phyloP scores from a whole-genome alignment of 2,113 vertebrate species.

The Pogonocichla stellata region DNA sequence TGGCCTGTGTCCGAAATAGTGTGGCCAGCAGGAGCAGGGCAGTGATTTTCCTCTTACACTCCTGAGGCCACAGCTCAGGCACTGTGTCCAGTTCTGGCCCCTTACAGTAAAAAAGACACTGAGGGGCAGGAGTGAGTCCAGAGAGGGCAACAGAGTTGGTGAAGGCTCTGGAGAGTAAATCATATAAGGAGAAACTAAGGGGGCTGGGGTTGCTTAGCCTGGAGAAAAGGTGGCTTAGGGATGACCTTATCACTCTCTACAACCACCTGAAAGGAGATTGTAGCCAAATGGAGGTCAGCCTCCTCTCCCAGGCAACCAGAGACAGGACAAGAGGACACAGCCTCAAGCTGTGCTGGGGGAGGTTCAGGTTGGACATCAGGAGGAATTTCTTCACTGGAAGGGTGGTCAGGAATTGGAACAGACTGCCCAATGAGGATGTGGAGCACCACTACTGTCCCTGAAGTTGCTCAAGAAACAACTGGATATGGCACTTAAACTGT shows the following conservation, averaged over 20 bases:
- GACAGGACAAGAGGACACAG: neutral
- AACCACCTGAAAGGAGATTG: neutral
- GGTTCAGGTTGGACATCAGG: neutral
- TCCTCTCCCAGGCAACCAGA: neutral
- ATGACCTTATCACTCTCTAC: neutral
- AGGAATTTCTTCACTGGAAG: neutral
- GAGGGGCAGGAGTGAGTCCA: fast-evolving
- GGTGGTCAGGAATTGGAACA: neutral
- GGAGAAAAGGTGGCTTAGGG: neutral
- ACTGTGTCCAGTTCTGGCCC: neutral
- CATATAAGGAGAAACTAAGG: neutral
- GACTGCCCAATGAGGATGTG: neutral
- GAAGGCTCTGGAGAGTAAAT: neutral
- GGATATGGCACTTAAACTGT: neutral
- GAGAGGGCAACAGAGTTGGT: neutral
- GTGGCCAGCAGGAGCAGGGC: neutral
- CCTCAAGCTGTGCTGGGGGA: neutral
- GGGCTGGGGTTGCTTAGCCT: neutral
- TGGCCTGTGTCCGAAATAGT: neutral
- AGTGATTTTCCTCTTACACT: neutral
- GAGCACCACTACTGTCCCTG: neutral
- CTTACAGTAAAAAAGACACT: neutral
- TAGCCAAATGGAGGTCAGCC: too few species aligned
- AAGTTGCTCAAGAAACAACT: neutral
- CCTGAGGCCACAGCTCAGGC: neutral